These are phyloP conservation scores for Coptotermes formosanus DNA, from an alignment of 1,140 invertebrate species.

Conservation along the genomic window DNA sequence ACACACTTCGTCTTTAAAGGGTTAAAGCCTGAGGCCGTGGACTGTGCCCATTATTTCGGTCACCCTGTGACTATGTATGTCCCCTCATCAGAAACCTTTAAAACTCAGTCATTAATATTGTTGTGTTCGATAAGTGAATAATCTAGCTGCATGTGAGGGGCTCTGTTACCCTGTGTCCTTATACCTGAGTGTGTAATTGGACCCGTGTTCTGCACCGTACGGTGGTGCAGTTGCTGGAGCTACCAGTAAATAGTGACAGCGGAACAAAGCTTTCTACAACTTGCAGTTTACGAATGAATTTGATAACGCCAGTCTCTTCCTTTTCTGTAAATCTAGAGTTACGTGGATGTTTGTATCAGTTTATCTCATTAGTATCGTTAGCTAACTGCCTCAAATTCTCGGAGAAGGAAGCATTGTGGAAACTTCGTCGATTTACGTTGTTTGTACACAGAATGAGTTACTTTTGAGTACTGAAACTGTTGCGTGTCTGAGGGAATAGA, in stretches of 20 bases:
- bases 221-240: background rate
- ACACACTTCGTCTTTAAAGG: too few species aligned
- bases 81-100: too few species aligned
- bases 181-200: too few species aligned
- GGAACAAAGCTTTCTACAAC: background rate
- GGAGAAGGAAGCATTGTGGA: background rate
- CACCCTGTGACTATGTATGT: too few species aligned
- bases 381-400: background rate
- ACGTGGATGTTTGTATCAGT: background rate
- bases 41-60: too few species aligned
- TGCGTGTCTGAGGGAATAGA: too few species aligned
- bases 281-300: background rate
- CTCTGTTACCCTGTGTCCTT: too few species aligned
- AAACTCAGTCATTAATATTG: too few species aligned
- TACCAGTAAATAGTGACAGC: background rate
- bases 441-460: background rate
- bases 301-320: background rate
- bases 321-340: background rate
- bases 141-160: too few species aligned
- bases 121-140: too few species aligned
- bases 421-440: background rate
- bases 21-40: too few species aligned
- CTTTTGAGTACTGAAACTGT: too few species aligned
- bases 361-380: background rate
- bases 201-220: background rate